A percentile compares a stretch with the other conserved stretches of the same genome.
Evolutionary conservation across 1,140 invertebrate genomes (phyloP).

Genomic region (Littorina saxatilis): DNA sequence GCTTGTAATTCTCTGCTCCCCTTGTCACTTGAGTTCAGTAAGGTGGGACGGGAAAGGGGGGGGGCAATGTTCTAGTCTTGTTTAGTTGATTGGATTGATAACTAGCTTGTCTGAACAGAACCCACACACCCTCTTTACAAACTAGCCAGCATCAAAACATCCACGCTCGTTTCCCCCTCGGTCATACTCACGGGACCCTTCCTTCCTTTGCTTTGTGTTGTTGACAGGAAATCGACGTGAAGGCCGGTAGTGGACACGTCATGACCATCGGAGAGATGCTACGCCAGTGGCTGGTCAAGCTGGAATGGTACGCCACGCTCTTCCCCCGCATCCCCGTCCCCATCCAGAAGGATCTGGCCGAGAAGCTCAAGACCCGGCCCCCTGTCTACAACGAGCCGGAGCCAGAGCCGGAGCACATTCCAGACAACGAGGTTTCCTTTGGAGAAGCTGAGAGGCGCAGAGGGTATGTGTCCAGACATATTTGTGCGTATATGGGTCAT

Average conservation of each 20-base stretch:
- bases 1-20: too few relatives aligned
- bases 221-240: slow-evolving; percentile 92
- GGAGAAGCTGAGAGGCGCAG: slow-evolving; percentile 76
- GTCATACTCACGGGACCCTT: not conserved
- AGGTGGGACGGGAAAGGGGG: too few relatives aligned
- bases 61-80: too few relatives aligned
- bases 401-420: slow-evolving; percentile 61
- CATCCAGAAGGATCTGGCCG: slow-evolving; percentile 85
- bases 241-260: slow-evolving; percentile 95
- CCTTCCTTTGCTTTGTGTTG: not conserved
- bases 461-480: not conserved
- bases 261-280: slow-evolving; percentile 97
- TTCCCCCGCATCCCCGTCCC: slow-evolving; percentile 99
- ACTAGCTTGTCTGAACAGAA: slow-evolving; percentile 1
- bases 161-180: not conserved
- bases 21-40: too few relatives aligned
- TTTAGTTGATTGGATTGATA: too few relatives aligned
- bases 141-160: not conserved
- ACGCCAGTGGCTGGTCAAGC: slow-evolving; percentile 94
- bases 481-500: not conserved
- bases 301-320: slow-evolving; percentile 95
- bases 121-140: slow-evolving; percentile 21
- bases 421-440: slow-evolving; percentile 78
- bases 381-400: slow-evolving; percentile 20
- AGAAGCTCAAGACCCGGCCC: slow-evolving; percentile 61